Percentiles rank a stretch among this genome's conserved stretches.
Evolutionary conservation across 2,113 vertebrate genomes (phyloP).

Genomic region (Anser cygnoides): DNA sequence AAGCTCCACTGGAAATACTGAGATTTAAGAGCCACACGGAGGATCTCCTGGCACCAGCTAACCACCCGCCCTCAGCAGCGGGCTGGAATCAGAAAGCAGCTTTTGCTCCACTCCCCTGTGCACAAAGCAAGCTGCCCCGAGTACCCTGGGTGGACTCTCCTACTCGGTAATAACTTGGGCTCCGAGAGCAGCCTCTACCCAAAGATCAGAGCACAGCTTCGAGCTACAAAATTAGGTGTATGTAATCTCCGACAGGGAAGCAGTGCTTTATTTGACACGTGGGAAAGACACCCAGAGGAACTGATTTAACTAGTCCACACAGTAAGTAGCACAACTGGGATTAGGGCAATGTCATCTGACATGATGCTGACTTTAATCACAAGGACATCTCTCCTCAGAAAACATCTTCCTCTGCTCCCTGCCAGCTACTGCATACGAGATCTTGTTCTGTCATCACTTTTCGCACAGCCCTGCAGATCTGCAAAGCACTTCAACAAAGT

Average conservation of each 20-base stretch:
- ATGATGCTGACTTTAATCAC: background rate
- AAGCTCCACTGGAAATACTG: conserved; percentile 34
- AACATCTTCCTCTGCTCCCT: background rate
- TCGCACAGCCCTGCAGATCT: background rate
- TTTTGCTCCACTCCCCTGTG: background rate
- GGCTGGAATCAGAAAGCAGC: background rate
- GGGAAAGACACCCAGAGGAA: background rate
- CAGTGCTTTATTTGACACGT: background rate
- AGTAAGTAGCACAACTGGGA: background rate
- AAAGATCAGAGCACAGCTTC: background rate
- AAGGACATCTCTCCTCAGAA: background rate
- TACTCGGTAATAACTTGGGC: background rate
- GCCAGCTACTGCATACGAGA: background rate
- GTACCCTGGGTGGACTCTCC: background rate
- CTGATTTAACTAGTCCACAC: background rate
- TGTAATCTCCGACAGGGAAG: background rate
- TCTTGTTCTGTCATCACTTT: background rate
- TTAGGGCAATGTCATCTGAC: background rate
- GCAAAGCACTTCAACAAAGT: background rate
- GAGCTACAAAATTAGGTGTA: background rate
- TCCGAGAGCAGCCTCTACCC: background rate
- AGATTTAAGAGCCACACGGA: background rate
- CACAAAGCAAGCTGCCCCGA: background rate
- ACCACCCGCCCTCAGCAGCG: too few relatives aligned
- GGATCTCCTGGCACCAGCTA: background rate